These are phyloP conservation scores for Drosophila lacteicornis DNA, from an alignment of 1,140 invertebrate species.

Conservation along the genomic window DNA sequence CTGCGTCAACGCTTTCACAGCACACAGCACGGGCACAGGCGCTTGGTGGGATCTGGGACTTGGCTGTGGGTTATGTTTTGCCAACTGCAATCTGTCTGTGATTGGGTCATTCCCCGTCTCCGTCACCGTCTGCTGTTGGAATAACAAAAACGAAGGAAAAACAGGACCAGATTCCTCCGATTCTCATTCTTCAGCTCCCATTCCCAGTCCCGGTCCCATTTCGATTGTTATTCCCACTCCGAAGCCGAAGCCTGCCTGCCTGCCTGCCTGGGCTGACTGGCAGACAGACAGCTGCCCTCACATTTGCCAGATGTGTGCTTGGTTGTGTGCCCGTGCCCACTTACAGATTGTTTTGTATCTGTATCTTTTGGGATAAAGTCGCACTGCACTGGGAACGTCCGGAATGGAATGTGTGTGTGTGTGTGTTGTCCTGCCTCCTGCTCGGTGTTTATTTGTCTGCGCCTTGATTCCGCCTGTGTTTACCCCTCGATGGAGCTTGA, in stretches of 20 bases:
- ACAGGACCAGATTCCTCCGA: conserved; percentile 14
- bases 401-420: conserved; percentile 10
- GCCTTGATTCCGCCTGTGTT: conserved; percentile 18
- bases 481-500: conserved; percentile 1
- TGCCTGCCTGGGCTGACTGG: conserved; percentile 35
- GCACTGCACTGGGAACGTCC: conserved; percentile 24
- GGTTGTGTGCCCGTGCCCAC: conserved; percentile 22
- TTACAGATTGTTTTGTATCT: conserved; percentile 69
- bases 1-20: conserved; percentile 36
- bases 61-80: conserved; percentile 57
- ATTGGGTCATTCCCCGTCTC: conserved; percentile 8
- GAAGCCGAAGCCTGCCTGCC: conserved; percentile 2
- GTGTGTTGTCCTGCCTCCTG: not conserved
- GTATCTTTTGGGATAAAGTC: conserved; percentile 23
- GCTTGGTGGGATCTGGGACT: conserved; percentile 21
- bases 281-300: conserved; percentile 67
- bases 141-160: conserved; percentile 9
- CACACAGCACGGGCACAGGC: not conserved
- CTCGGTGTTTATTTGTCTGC: conserved; percentile 32
- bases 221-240: conserved; percentile 9
- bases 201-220: conserved; percentile 3
- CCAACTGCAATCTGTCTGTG: conserved; percentile 59
- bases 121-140: not conserved
- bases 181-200: conserved; percentile 4
- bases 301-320: conserved; percentile 69